A percentile compares a stretch with the other conserved stretches of the same genome.
Evolutionary conservation across 1,140 invertebrate genomes (phyloP).

Genomic region (Nasonia giraulti): DNA sequence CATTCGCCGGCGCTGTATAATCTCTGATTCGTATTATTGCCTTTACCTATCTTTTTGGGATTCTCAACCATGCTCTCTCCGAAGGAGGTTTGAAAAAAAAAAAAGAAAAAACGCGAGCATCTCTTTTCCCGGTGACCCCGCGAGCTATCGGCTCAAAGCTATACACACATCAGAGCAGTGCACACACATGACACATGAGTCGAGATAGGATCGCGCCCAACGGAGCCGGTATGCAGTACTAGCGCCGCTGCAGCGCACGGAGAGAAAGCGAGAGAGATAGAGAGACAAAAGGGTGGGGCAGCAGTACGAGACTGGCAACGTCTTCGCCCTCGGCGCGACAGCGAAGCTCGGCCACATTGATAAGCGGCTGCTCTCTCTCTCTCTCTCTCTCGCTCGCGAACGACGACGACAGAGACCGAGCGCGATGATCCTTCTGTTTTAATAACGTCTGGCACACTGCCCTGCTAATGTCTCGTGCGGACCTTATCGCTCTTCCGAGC

Average conservation of each 20-base stretch:
- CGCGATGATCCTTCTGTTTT: slow-evolving; percentile 55
- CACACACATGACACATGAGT: neutral
- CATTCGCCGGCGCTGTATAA: neutral
- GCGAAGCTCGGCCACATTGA: slow-evolving; percentile 34
- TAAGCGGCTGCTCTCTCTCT: slow-evolving; percentile 21
- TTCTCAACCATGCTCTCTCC: neutral
- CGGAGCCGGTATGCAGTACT: neutral
- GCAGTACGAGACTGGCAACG: neutral
- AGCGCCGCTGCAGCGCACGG: neutral
- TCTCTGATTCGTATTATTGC: slow-evolving; percentile 31
- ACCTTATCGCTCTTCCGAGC: slow-evolving; percentile 27
- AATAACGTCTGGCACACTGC: slow-evolving; percentile 60
- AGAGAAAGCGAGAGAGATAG: neutral
- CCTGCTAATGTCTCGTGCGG: slow-evolving; percentile 54
- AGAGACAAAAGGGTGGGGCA: neutral
- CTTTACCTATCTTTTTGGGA: slow-evolving; percentile 11
- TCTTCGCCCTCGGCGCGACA: slow-evolving; percentile 13
- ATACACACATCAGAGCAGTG: neutral
- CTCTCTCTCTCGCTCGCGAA: neutral
- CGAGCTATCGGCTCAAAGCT: neutral
- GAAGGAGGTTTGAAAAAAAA: neutral
- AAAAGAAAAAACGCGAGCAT: neutral
- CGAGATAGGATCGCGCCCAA: neutral
- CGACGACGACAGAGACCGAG: neutral
- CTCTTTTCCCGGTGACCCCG: slow-evolving; percentile 10